Evolutionary conservation across 2,888 invertebrate species (phyloP).

Genomic region (Heliconius ismenius): DNA sequence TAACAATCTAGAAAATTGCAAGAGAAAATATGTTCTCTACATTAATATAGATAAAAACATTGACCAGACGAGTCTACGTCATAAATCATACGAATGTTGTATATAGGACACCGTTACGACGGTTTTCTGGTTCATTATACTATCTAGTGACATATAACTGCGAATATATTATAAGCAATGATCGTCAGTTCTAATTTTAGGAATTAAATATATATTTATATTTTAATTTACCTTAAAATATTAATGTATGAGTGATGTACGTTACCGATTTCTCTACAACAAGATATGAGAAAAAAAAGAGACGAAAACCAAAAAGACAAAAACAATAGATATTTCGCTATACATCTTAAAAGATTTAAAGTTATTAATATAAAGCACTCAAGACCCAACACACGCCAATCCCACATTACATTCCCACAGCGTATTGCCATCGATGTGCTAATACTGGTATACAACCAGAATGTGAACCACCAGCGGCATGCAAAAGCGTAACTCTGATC

Average conservation of each 20-base stretch:
- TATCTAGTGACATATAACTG: too few relatives aligned
- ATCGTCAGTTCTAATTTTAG: too few relatives aligned
- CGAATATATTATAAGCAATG: too few relatives aligned
- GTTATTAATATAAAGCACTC: not conserved
- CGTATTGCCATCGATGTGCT: slow-evolving; percentile 68
- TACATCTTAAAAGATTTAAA: not conserved
- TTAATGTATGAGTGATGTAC: too few relatives aligned
- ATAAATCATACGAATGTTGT: too few relatives aligned
- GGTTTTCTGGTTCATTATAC: not conserved
- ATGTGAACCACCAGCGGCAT: slow-evolving; percentile 63
- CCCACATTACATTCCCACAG: slow-evolving; percentile 45
- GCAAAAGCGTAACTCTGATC: slow-evolving; percentile 67
- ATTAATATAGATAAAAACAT: too few relatives aligned
- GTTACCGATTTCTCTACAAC: not conserved
- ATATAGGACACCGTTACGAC: not conserved
- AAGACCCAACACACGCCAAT: not conserved
- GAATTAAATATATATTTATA: too few relatives aligned
- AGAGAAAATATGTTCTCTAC: too few relatives aligned
- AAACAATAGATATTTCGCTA: not conserved
- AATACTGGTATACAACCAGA: slow-evolving; percentile 68
- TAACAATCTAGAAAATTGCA: not conserved
- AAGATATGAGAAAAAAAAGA: not conserved
- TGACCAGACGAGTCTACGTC: too few relatives aligned
- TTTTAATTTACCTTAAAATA: too few relatives aligned
- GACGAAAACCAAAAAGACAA: not conserved